A percentile compares a stretch with the other conserved stretches of the same genome.
Conservation (phyloP, 1,140 invertebrate genomes). For the Heliconius himera region DNA sequence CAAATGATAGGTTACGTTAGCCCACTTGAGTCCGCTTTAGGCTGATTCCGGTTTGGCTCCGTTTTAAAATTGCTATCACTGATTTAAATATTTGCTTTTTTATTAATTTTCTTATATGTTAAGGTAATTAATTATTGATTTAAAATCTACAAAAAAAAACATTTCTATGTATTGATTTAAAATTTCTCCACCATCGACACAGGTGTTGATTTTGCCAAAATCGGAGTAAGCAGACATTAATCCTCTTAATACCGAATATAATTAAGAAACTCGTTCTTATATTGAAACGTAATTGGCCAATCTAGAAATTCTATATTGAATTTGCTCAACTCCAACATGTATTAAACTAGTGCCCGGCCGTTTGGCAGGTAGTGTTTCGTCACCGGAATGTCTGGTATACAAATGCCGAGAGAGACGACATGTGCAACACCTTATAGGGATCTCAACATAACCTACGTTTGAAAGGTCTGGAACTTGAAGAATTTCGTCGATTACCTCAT, state of each 20-base stretch:
- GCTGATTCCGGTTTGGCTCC: slow-evolving; percentile 38
- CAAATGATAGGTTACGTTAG: slow-evolving; percentile 60
- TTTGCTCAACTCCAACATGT: slow-evolving; percentile 25
- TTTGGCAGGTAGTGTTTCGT: slow-evolving; percentile 38
- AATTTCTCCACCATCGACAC: not conserved
- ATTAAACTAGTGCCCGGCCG: slow-evolving; percentile 32
- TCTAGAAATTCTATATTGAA: slow-evolving; percentile 27
- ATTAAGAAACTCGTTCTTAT: slow-evolving; percentile 16
- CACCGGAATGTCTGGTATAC: slow-evolving; percentile 43
- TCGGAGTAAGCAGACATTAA: slow-evolving; percentile 1
- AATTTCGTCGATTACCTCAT: slow-evolving; percentile 51
- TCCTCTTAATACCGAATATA: not conserved
- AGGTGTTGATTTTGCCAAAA: not conserved
- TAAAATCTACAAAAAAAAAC: not conserved
- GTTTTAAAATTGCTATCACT: slow-evolving; percentile 38
- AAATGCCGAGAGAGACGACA: slow-evolving; percentile 41
- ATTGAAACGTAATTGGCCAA: not conserved
- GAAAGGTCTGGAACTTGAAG: slow-evolving; percentile 35
- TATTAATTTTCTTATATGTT: slow-evolving; percentile 2
- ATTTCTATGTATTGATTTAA: too few relatives aligned
- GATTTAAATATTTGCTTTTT: slow-evolving; percentile 30
- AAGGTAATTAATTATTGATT: not conserved
- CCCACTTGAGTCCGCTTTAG: slow-evolving; percentile 33
- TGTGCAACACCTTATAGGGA: slow-evolving; percentile 54
- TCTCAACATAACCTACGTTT: slow-evolving; percentile 40